Percentiles rank a stretch among this genome's conserved stretches.
Evolutionary conservation across 2,797 vertebrate species (phyloP).

Genomic region (Typhlichthys eigenmanni): DNA sequence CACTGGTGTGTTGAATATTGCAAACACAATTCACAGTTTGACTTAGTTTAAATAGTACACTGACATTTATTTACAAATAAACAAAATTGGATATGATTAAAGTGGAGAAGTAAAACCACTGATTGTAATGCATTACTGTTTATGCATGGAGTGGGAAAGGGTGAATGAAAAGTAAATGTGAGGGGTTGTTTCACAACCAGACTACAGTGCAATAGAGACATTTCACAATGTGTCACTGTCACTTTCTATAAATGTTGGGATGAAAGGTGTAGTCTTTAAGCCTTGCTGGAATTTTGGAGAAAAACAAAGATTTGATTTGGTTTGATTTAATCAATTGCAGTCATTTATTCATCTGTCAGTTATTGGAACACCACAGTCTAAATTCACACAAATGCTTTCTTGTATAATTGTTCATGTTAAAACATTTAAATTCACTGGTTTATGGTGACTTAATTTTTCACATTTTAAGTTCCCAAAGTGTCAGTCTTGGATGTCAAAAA

Average conservation of each 20-base stretch:
- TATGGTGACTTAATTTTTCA: too few species aligned
- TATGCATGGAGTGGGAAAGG: slow-evolving; percentile 55
- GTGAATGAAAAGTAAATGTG: slow-evolving; percentile 22
- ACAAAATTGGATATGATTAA: slow-evolving; percentile 40
- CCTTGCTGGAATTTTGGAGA: slow-evolving; percentile 43
- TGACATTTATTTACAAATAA: slow-evolving; percentile 66
- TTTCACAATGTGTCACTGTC: slow-evolving; percentile 56
- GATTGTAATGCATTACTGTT: slow-evolving; percentile 42
- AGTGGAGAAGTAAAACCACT: slow-evolving; percentile 27
- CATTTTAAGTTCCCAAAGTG: too few species aligned
- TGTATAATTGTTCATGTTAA: slow-evolving; percentile 22
- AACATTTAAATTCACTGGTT: slow-evolving; percentile 15
- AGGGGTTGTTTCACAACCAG: slow-evolving; percentile 55
- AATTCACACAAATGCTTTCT: slow-evolving; percentile 40
- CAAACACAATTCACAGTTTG: slow-evolving; percentile 49
- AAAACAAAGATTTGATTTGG: background rate
- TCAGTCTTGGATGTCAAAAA: too few species aligned
- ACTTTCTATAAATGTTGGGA: slow-evolving; percentile 47
- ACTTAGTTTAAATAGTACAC: slow-evolving; percentile 73
- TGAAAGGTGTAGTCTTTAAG: slow-evolving; percentile 19
- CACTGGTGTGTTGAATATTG: slow-evolving; percentile 47
- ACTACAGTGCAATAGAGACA: slow-evolving; percentile 71
- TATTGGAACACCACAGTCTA: slow-evolving; percentile 34
- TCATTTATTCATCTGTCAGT: slow-evolving; percentile 30
- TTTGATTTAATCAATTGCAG: slow-evolving; percentile 37